Evolutionary conservation across 2,797 vertebrate genomes (phyloP), one percentile per base, ranked within the genome.

Genomic region (Cheirogaleus major): DNA sequence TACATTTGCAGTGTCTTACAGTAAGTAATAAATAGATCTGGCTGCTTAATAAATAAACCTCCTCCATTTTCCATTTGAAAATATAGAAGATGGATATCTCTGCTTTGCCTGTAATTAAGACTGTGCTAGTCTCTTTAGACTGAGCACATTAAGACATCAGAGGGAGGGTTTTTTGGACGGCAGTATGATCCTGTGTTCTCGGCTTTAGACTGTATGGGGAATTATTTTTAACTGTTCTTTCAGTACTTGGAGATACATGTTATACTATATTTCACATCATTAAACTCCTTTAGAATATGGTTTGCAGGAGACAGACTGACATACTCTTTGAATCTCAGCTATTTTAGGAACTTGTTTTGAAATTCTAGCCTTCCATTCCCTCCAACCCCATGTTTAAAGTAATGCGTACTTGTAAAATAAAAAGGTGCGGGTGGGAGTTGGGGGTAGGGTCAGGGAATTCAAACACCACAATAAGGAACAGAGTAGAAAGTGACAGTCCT

Each of bases 211-310:
- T 15, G 27, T 32, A 55, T 10, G 45, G 84, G 57, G 78, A 88
- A 57, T 89, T 70, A 50, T 91, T 95, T 93, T 84, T 94, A 70
- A 83, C 13, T 67, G n/a, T 85, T 89, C 48, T 73, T 93, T 76
- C 38, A 76, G 76, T 63, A 52, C 63, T 52, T 75, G 22, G 52
- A 92, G 38, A n/a, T 92, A 52, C 10, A 10, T 72, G 17, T n/a
- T 79, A 15, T 78, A 32, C 30, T 80, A 13, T 59, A 50, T 90
- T 87, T 95, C 67, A 55, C 45, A 23, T 88, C 30, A 18, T 59
- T 73, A 32, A 84, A 75, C 52, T 78, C 43, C 48, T 75, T 73
- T 72, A 70, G 76, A 88, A 90, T 82, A 57, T 76, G 63, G 38
- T 78, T 59, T 92, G 45, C 4, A 18, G 25, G 65, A 70, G 43